Conservation (phyloP, 2,113 vertebrate species). For the Corynorhinus townsendii region DNA sequence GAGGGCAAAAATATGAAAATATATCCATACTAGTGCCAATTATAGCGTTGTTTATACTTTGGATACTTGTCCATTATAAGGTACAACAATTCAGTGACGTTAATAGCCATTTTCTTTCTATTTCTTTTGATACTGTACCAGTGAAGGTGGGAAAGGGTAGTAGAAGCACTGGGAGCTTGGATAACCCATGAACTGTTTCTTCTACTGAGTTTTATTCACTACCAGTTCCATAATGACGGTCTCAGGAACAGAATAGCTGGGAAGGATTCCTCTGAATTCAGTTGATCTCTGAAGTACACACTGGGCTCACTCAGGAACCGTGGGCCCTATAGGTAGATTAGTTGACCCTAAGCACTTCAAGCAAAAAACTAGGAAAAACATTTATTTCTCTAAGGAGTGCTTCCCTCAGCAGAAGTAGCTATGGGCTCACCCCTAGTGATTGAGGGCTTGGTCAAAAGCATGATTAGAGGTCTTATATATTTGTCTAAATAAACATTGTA, state of each 20-base stretch:
- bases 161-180: neutral
- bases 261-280: neutral
- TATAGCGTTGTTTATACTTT: neutral
- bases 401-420: neutral
- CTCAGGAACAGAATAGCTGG: neutral
- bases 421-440: neutral
- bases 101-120: neutral
- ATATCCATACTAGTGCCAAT: neutral
- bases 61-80: neutral
- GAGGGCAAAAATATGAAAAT: neutral
- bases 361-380: neutral
- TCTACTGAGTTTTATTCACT: neutral
- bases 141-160: neutral
- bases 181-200: neutral
- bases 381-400: neutral
- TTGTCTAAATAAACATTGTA: neutral
- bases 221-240: fast-evolving
- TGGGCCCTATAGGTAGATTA: neutral
- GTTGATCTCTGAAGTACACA: neutral
- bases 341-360: neutral
- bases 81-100: neutral
- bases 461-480: neutral
- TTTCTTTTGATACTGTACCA: neutral
- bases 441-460: neutral
- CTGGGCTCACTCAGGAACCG: neutral